Evolutionary conservation across 1,140 invertebrate genomes (phyloP), one percentile per base, ranked within the genome.

Genomic region (Rhizoglyphus robini): DNA sequence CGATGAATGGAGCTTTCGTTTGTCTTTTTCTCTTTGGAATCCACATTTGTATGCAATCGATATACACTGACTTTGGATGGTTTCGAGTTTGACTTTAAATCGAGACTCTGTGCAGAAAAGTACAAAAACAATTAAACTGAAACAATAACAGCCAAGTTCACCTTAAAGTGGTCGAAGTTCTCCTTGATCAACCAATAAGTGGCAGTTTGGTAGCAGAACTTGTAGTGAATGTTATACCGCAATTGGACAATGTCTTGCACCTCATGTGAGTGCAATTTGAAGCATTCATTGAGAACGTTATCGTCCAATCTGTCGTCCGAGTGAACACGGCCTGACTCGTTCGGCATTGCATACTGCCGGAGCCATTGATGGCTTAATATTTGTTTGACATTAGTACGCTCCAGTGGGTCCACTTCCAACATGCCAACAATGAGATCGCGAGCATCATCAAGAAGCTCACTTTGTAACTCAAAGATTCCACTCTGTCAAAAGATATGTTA

Each of bases 291-390:
- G 27, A 29, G 27, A 25, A 46, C 46, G 41, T n/a, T 27, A 20
- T 60, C 27, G 38, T 32, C 18, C 58, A 60, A 23, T 59, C 57
- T 4, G 18, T 51, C 38, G 4, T 4, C 47, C 5, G 18, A 11
- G 4, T 49, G 8, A 11, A 20, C 47, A 23, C 5, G 4, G 20
- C 18, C 29, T 8, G 15, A 25, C 15, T 27, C 48, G 29, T 51
- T 20, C 2, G 20, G 15, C 3, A 23, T 51, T 20, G 13, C 48
- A 23, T 3, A 51, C 23, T 23, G 23, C 15, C 48, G n/a, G 23
- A 92, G 69, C 89, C 88, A 92, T 4, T 83, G 81, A 76, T 92
- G 87, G 62, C 73, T 72, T 46, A 88, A 75, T 1, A 92, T 73
- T 65, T 88, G 78, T 29, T 79, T 76, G 34, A 91, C 81, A 1